Evolutionary conservation across 2,113 vertebrate genomes (phyloP), one percentile per base, ranked within the genome.

Genomic region (Aptenodytes forsteri): DNA sequence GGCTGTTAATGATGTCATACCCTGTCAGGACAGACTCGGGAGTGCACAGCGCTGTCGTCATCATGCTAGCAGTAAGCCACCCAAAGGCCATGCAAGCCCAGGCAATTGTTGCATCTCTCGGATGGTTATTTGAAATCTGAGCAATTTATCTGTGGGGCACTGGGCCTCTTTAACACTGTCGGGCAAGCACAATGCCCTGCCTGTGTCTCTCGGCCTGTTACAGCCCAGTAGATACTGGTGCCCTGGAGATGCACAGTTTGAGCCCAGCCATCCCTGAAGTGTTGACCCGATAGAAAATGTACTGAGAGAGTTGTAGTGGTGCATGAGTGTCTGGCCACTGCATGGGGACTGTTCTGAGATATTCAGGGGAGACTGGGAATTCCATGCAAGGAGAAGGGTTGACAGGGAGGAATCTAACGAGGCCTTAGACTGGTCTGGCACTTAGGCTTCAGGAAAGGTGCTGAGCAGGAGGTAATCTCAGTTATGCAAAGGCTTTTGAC

Each of bases 241-340:
- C 32, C 49, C 44, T 44, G 36, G 56, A 81, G 49, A 32, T 30
- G 21, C 16, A 18, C 30, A 5, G 47, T 44, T 50, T 49, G 32
- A 75, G n/a, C 54, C 22, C 42, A 22, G n/a, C 40, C 54, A 9
- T 47, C 81, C 40, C 86, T n/a, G 11, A 73, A 56, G 54, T 16
- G 34, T 22, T 79, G 66, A 47, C 54, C 46, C 1, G 0, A 10
- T 52, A n/a, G 46, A 18, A 72, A 32, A 89, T 0, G 10, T 32
- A 19, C 30, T 3, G 11, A 18, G 44, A 11, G 71, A 12, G 50
- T 16, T 15, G 34, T 18, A 16, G 64, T 2, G 1, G 27, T 3
- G 0, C 9, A 1, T 7, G 47, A 30, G 40, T 4, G n/a, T 15
- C 47, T n/a, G n/a, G 42, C 15, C 2, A 1, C 46, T 32, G 32